A percentile compares a stretch with the other conserved stretches of the same genome.
Conservation (phyloP, 1,140 invertebrate genomes). For the Sarcophaga peregrina region DNA sequence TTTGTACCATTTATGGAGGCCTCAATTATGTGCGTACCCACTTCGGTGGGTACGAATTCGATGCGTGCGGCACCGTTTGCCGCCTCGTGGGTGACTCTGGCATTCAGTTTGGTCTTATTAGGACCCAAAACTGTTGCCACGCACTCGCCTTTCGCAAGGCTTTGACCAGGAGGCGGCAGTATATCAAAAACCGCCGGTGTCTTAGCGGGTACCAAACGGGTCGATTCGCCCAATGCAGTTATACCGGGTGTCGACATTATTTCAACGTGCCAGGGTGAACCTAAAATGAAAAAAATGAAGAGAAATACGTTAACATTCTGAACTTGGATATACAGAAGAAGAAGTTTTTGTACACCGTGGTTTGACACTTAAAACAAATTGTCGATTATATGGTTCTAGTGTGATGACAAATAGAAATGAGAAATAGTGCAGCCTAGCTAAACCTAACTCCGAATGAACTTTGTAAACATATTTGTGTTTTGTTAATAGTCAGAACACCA, state of each 20-base stretch:
- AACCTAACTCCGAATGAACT: no score
- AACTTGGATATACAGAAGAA: no score
- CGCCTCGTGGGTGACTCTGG: conserved; percentile 79
- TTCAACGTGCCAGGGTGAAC: conserved; percentile 90
- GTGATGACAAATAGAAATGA: no score
- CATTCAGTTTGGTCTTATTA: conserved; percentile 71
- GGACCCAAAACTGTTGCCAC: conserved; percentile 68
- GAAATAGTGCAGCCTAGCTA: no score
- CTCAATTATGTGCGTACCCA: conserved; percentile 91
- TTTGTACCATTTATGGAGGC: conserved; percentile 87
- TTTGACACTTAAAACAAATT: no score
- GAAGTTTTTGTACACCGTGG: no score
- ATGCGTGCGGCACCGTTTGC: conserved; percentile 81
- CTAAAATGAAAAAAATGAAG: conserved; percentile 66
- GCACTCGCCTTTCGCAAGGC: conserved; percentile 66
- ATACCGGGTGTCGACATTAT: conserved; percentile 81
- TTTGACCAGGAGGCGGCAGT: conserved; percentile 70
- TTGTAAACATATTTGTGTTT: no score
- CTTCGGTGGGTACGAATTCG: conserved; percentile 91
- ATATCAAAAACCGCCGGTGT: conserved; percentile 86
- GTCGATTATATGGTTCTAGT: no score
- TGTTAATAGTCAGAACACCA: no score
- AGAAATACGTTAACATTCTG: neutral
- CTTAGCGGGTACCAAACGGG: conserved; percentile 87
- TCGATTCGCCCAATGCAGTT: conserved; percentile 82